Percentiles rank a stretch among this genome's conserved stretches.
phyloP scores from a whole-genome alignment of 2,888 invertebrate genomes.

The Heliconius ethilla region DNA sequence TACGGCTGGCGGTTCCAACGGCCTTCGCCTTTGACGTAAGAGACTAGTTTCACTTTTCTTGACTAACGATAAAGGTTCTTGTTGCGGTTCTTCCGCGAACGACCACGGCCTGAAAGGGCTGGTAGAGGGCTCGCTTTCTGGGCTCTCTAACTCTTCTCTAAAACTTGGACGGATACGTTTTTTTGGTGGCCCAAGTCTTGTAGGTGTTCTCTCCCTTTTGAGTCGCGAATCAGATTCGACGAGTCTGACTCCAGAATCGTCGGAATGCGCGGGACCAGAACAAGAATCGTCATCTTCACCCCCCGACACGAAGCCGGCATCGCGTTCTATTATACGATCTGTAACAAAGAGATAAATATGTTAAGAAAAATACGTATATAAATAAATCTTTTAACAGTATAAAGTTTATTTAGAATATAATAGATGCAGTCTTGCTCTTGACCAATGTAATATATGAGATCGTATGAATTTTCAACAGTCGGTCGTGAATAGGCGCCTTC shows the following conservation, averaged over 20 bases:
- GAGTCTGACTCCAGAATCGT: slow-evolving; percentile 77
- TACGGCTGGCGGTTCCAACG: slow-evolving; percentile 62
- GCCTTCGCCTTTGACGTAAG: slow-evolving; percentile 66
- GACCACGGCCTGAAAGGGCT: slow-evolving; percentile 87
- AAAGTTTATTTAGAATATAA: slow-evolving; percentile 4
- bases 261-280: slow-evolving; percentile 78
- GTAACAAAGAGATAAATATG: slow-evolving; percentile 64
- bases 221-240: slow-evolving; percentile 76
- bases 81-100: slow-evolving; percentile 80
- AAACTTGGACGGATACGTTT: slow-evolving; percentile 85
- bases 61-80: slow-evolving; percentile 85
- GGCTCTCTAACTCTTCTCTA: slow-evolving; percentile 66
- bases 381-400: not conserved
- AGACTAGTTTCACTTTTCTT: slow-evolving; percentile 69
- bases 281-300: slow-evolving; percentile 86
- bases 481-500: slow-evolving; percentile 26
- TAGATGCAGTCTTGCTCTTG: not conserved
- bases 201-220: slow-evolving; percentile 78
- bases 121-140: slow-evolving; percentile 70
- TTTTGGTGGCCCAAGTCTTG: slow-evolving; percentile 83
- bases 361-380: slow-evolving; percentile 26
- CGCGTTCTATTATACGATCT: slow-evolving; percentile 83
- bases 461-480: slow-evolving; percentile 29
- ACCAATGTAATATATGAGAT: slow-evolving; percentile 9
- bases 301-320: slow-evolving; percentile 88